phyloP scores from a whole-genome alignment of 23 tunicate genomes.

The Pegea sp. region DNA sequence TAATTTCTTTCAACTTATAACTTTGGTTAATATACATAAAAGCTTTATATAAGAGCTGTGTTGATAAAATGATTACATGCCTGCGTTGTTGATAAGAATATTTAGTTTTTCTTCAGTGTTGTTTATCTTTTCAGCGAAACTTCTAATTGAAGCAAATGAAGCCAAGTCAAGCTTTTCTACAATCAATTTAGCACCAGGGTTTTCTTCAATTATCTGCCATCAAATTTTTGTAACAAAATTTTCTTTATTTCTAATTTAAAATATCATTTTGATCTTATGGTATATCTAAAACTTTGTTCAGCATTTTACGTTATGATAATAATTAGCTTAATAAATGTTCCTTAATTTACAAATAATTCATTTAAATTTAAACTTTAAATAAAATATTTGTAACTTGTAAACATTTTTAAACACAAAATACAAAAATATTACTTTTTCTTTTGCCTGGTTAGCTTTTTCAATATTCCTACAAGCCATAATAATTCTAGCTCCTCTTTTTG shows the following conservation, averaged over 20 bases:
- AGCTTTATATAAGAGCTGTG: background rate
- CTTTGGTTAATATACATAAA: background rate
- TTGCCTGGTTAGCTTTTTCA: slow-evolving; percentile 10
- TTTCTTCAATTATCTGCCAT: background rate
- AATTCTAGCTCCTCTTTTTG: slow-evolving; percentile 20
- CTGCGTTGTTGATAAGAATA: slow-evolving; percentile 79
- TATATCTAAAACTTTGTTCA: background rate
- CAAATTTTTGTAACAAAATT: too few relatives aligned
- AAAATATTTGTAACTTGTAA: background rate
- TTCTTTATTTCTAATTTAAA: too few relatives aligned
- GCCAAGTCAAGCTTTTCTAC: slow-evolving; percentile 46
- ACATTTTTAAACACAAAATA: background rate
- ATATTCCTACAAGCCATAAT: slow-evolving; percentile 12
- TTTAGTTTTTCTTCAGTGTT: slow-evolving; percentile 35
- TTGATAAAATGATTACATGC: slow-evolving; percentile 1
- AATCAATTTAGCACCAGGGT: slow-evolving; percentile 4
- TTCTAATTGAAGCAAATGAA: slow-evolving; percentile 39
- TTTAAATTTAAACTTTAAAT: background rate
- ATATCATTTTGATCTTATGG: too few relatives aligned
- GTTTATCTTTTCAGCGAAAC: slow-evolving; percentile 37
- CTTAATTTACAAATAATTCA: background rate
- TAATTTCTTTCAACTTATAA: background rate
- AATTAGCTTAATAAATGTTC: background rate
- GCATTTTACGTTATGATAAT: background rate
- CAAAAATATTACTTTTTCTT: slow-evolving; percentile 2